A percentile compares a stretch with the other conserved stretches of the same genome.
Evolutionary conservation across 2,797 vertebrate species (phyloP).

Genomic region (Anguilla pacifica): DNA sequence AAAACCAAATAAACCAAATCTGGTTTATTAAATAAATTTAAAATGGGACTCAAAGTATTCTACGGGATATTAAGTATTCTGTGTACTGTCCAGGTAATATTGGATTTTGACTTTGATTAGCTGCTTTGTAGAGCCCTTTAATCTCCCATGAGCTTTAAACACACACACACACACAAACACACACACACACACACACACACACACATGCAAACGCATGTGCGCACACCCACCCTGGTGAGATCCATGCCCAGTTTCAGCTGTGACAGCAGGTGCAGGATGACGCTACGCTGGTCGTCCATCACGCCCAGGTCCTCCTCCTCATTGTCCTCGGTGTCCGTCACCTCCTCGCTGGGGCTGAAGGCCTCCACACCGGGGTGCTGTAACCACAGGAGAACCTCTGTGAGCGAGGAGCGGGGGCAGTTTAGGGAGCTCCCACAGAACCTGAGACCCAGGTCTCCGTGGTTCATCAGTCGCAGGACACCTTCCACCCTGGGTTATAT

Average conservation of each 20-base stretch:
- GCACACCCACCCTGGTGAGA: conserved; percentile 76
- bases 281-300: conserved; percentile 79
- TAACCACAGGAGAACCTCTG: conserved; percentile 26
- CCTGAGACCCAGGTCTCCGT: not conserved
- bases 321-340: conserved; percentile 82
- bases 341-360: conserved; percentile 82
- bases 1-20: not conserved
- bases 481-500: not conserved
- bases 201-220: not conserved
- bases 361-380: conserved; percentile 76
- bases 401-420: not conserved
- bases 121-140: too few relatives aligned
- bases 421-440: not conserved
- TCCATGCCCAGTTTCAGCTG: conserved; percentile 87
- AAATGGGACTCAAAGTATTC: not conserved
- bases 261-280: conserved; percentile 84
- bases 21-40: not conserved
- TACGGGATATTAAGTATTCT: not conserved
- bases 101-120: too few relatives aligned
- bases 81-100: not conserved
- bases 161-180: too few relatives aligned
- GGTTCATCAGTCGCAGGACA: not conserved
- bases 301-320: conserved; percentile 77
- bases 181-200: not conserved
- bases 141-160: too few relatives aligned